Evolutionary conservation across 2,113 vertebrate species (phyloP).

Genomic region (Ahaetulla prasina): DNA sequence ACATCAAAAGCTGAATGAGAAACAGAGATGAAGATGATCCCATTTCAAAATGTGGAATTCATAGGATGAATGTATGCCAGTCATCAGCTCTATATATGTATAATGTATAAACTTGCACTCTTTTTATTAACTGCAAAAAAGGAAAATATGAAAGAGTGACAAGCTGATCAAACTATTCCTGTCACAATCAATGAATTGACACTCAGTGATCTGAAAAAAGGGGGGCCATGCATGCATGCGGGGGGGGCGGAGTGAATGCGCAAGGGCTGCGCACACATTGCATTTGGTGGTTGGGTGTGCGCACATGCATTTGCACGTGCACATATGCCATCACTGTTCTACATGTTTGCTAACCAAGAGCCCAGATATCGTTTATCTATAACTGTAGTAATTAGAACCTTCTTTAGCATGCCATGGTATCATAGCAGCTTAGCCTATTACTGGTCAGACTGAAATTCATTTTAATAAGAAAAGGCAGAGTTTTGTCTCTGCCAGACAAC

Average conservation of each 20-base stretch:
- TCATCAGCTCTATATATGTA: slow-evolving; percentile 68
- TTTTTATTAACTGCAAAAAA: slow-evolving; percentile 48
- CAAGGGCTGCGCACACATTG: no score
- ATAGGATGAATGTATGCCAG: slow-evolving; percentile 56
- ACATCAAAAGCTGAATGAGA: slow-evolving; percentile 71
- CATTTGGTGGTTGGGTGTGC: no score
- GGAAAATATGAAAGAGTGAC: no score
- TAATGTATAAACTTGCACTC: slow-evolving; percentile 68
- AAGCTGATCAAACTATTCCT: no score
- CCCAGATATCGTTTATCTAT: neutral
- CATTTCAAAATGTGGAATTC: slow-evolving; percentile 63
- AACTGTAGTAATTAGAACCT: neutral
- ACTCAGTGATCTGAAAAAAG: no score
- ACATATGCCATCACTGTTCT: neutral
- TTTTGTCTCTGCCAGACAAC: no score
- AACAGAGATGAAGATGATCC: slow-evolving; percentile 57
- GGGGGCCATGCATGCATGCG: no score
- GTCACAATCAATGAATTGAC: no score
- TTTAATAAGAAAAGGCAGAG: neutral
- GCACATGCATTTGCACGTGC: no score
- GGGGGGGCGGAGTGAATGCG: no score
- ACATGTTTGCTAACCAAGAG: neutral
- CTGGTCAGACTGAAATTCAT: neutral
- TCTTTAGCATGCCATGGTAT: neutral
- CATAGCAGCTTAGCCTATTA: neutral